Conservation (phyloP, 2,888 invertebrate species). For the Lamproptera curius region DNA sequence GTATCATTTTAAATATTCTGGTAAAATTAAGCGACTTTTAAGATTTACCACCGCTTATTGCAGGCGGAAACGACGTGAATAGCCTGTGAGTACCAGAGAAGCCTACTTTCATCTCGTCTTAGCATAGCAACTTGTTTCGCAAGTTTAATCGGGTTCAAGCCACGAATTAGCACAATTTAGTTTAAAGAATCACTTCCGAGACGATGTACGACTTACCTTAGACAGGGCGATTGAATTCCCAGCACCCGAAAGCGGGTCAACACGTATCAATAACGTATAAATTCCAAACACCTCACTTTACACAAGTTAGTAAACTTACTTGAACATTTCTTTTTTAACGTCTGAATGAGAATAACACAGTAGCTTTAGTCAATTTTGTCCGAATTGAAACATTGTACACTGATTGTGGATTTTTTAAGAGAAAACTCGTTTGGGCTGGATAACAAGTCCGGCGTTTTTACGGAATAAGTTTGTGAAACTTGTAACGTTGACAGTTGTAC, state of each 20-base stretch:
- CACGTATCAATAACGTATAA: conserved; percentile 22
- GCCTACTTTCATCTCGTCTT: conserved; percentile 12
- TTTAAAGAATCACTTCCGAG: conserved; percentile 17
- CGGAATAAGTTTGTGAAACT: conserved; percentile 27
- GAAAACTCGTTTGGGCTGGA: conserved; percentile 35
- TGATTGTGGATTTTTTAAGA: conserved; percentile 31
- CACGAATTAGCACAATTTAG: background rate
- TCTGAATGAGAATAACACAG: conserved; percentile 22
- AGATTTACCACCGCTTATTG: conserved; percentile 3
- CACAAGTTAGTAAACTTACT: conserved; percentile 24
- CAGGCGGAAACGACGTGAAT: too few species aligned
- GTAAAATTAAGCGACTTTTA: background rate
- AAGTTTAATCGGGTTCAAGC: background rate
- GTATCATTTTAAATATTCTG: background rate
- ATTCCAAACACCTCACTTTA: conserved; percentile 28
- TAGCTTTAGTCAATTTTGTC: conserved; percentile 19
- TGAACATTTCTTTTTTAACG: conserved; percentile 24
- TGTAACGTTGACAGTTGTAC: conserved; percentile 20
- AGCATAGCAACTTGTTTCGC: conserved; percentile 8
- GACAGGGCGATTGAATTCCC: conserved; percentile 31
- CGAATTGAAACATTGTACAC: conserved; percentile 29
- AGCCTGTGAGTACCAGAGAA: conserved; percentile 13
- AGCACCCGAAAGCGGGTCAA: conserved; percentile 17
- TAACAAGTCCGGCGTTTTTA: conserved; percentile 35
- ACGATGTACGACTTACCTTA: conserved; percentile 28